These are phyloP conservation scores for Vulpes ferrilata DNA, from an alignment of 2,113 vertebrate species.

Conservation along the genomic window DNA sequence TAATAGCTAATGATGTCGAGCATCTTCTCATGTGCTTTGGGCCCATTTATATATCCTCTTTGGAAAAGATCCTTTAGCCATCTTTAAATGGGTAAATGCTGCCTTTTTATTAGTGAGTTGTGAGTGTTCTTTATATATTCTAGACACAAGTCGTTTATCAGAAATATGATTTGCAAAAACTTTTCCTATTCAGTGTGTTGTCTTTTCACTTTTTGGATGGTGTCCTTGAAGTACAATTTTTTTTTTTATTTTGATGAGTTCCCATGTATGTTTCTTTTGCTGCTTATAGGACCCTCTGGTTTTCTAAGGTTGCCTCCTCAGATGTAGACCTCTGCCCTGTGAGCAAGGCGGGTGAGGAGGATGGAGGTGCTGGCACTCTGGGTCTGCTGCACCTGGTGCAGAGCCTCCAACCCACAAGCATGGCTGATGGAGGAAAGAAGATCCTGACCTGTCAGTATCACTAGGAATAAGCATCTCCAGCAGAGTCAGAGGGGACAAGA, in stretches of 20 bases:
- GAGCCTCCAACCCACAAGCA: not conserved
- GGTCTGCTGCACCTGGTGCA: too few relatives aligned
- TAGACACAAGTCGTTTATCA: not conserved
- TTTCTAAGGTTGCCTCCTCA: not conserved
- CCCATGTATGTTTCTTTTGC: not conserved
- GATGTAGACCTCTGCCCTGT: not conserved
- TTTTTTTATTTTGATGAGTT: not conserved
- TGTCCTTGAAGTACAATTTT: not conserved
- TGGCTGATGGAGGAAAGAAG: not conserved
- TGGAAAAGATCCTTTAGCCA: not conserved
- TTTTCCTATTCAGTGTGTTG: not conserved
- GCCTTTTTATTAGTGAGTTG: not conserved
- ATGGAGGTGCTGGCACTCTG: not conserved
- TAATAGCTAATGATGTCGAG: not conserved
- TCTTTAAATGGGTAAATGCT: not conserved
- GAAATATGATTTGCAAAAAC: not conserved
- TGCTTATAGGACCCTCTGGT: not conserved
- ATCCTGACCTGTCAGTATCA: not conserved
- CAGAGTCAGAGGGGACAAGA: not conserved
- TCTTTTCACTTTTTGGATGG: not conserved
- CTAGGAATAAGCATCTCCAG: not conserved
- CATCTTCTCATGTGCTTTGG: not conserved
- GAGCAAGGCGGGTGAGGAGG: not conserved
- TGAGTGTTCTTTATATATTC: not conserved
- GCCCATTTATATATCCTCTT: not conserved